A percentile compares a stretch with the other conserved stretches of the same genome.
Conservation (phyloP, 2,797 vertebrate genomes). For the Siniperca scherzeri region DNA sequence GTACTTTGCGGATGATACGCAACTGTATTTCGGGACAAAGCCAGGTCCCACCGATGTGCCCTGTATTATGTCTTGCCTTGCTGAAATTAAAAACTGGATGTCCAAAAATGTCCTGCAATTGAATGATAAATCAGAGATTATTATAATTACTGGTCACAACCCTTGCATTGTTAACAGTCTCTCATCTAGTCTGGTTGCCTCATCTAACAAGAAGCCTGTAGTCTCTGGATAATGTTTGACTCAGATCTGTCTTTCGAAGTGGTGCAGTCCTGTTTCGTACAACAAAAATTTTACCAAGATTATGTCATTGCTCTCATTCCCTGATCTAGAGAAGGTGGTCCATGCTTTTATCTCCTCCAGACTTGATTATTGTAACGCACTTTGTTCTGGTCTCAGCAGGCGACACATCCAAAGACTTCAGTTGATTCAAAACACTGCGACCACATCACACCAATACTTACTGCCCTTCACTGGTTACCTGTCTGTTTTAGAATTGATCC, state of each 20-base stretch:
- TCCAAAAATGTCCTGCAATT: not conserved
- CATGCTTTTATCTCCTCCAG: too few species aligned
- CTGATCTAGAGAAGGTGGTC: too few species aligned
- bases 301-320: too few species aligned
- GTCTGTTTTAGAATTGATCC: too few species aligned
- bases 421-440: not conserved
- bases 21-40: not conserved
- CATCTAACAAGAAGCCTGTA: not conserved
- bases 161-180: not conserved
- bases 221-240: not conserved
- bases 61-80: not conserved
- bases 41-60: not conserved
- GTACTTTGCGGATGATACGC: conserved; percentile 7
- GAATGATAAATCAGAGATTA: not conserved
- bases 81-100: not conserved
- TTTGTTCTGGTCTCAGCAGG: too few species aligned
- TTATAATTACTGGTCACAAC: not conserved
- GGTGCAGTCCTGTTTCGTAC: not conserved
- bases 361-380: too few species aligned
- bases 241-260: too few species aligned
- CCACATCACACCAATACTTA: not conserved
- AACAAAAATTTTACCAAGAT: not conserved
- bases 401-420: not conserved
- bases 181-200: conserved; percentile 1
- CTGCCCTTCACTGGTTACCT: not conserved